Conservation (phyloP, 2,888 invertebrate genomes). For the Drosophila multiciliata region DNA sequence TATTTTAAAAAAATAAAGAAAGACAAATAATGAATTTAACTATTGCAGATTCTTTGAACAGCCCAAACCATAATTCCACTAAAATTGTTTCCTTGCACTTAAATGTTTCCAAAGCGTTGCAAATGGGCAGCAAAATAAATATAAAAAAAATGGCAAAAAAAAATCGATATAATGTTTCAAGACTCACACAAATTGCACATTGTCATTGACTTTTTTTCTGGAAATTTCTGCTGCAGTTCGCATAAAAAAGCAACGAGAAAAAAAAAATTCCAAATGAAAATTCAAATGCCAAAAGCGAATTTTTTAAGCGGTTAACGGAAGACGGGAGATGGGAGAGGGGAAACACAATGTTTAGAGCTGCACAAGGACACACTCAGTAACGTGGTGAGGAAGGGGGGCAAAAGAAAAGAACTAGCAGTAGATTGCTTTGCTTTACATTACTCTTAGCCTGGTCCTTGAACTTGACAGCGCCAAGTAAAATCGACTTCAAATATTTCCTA, state of each 20-base stretch:
- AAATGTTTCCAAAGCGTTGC: slow-evolving; percentile 32
- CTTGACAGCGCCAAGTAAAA: slow-evolving; percentile 40
- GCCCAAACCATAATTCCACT: neutral
- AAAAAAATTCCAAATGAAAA: slow-evolving; percentile 40
- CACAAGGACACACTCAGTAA: slow-evolving; percentile 41
- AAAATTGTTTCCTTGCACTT: slow-evolving; percentile 20
- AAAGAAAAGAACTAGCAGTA: slow-evolving; percentile 38
- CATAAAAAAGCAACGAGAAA: slow-evolving; percentile 13
- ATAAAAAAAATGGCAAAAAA: slow-evolving; percentile 3
- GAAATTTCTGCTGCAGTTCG: slow-evolving; percentile 28
- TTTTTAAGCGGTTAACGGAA: slow-evolving; percentile 12
- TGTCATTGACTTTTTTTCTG: slow-evolving; percentile 65
- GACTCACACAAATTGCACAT: slow-evolving; percentile 36
- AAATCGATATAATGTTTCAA: slow-evolving; percentile 34
- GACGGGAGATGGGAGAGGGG: neutral
- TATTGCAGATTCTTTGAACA: neutral
- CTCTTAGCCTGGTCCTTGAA: slow-evolving; percentile 54
- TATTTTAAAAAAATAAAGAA: neutral
- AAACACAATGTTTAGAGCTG: slow-evolving; percentile 6
- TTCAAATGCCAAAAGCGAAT: slow-evolving; percentile 39
- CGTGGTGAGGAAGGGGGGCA: neutral
- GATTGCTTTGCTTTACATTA: slow-evolving; percentile 28
- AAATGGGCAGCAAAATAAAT: slow-evolving; percentile 24
- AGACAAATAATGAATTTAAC: neutral
- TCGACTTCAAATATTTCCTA: slow-evolving; percentile 16